phyloP scores from a whole-genome alignment of 2,888 invertebrate species.

The Sarcophaga variegata region DNA sequence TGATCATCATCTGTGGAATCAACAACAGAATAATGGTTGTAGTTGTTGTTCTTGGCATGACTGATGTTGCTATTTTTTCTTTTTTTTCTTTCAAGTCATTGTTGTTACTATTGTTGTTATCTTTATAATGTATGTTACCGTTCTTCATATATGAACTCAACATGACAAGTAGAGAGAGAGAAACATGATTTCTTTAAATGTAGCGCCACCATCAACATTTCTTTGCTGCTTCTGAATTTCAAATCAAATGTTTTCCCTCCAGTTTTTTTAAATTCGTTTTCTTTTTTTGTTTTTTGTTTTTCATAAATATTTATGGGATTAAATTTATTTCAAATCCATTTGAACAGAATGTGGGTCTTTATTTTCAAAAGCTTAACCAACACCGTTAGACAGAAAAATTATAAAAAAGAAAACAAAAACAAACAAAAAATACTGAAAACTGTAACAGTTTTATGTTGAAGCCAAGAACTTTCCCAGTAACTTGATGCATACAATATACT shows the following conservation, averaged over 20 bases:
- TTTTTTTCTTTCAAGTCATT: neutral
- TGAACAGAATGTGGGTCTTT: neutral
- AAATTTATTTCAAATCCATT: constrained; percentile 26
- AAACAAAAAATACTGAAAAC: neutral
- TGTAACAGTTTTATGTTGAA: neutral
- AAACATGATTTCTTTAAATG: constrained; percentile 15
- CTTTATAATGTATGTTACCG: neutral
- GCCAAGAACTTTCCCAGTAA: too few relatives aligned
- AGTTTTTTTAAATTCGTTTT: neutral
- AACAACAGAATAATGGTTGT: constrained; percentile 21
- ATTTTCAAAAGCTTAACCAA: neutral
- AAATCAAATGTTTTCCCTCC: constrained; percentile 1
- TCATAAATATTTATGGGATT: constrained; percentile 61
- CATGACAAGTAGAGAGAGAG: constrained; percentile 41
- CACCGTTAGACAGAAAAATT: constrained; percentile 38
- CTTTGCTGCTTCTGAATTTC: constrained; percentile 12
- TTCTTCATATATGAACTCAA: constrained; percentile 39
- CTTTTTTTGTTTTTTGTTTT: constrained; percentile 21
- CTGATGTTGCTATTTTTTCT: constrained; percentile 10
- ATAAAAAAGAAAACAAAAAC: too few relatives aligned
- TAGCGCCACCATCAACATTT: constrained; percentile 53
- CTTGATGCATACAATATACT: too few relatives aligned
- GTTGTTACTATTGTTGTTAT: neutral
- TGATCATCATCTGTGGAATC: constrained; percentile 12
- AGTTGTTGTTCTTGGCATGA: neutral